phyloP scores from a whole-genome alignment of 2,797 vertebrate genomes.

The Rhinatrema bivittatum region DNA sequence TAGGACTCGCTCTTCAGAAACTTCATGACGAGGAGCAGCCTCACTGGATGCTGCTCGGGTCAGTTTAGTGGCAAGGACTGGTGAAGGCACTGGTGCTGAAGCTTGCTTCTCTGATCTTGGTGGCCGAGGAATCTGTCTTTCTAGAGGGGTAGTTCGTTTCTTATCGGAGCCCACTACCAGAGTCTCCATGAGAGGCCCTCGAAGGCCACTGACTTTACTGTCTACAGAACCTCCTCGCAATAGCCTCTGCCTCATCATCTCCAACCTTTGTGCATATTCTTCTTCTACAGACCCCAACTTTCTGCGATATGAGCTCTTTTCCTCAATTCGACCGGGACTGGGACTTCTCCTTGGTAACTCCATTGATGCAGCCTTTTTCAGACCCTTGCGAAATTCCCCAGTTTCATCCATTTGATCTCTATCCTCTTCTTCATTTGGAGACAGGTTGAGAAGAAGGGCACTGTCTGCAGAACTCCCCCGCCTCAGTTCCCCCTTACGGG shows the following conservation, averaged over 20 bases:
- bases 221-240: conserved; percentile 77
- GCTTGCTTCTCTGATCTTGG: conserved; percentile 37
- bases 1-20: conserved; percentile 65
- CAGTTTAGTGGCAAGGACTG: conserved; percentile 41
- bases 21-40: conserved; percentile 65
- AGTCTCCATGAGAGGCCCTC: conserved; percentile 89
- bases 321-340: conserved; percentile 62
- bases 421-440: conserved; percentile 51
- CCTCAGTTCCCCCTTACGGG: conserved; percentile 70
- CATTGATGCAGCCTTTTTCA: conserved; percentile 79
- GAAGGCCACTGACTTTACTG: conserved; percentile 86
- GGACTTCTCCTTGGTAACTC: conserved; percentile 69
- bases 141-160: conserved; percentile 60
- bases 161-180: conserved; percentile 71
- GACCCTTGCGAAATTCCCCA: no score
- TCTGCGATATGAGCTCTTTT: conserved; percentile 30
- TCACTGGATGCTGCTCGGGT: conserved; percentile 85
- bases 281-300: conserved; percentile 74
- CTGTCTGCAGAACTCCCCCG: conserved; percentile 90
- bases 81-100: conserved; percentile 25
- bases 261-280: conserved; percentile 83
- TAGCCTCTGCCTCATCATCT: conserved; percentile 86
- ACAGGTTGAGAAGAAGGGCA: conserved; percentile 71
- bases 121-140: conserved; percentile 46
- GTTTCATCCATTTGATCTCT: conserved; percentile 38